Percentiles rank a stretch among this genome's conserved stretches.
Evolutionary conservation across 1,140 invertebrate species (phyloP).

Genomic region (Thalassaphorura encarpata): DNA sequence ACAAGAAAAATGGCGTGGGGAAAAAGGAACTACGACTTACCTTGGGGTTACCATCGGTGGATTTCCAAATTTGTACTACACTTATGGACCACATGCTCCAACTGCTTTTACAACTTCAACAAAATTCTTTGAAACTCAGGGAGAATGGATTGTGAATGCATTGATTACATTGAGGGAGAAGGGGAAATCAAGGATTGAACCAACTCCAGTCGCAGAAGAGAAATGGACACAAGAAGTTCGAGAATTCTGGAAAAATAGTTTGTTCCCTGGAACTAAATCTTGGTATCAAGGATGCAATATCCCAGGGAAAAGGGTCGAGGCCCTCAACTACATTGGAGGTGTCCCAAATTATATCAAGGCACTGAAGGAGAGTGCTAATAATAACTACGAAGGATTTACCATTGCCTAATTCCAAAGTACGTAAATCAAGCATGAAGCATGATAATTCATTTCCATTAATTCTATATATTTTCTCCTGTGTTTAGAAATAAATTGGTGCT

Average conservation of each 20-base stretch:
- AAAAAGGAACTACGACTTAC: background rate
- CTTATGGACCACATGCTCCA: background rate
- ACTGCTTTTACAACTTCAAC: background rate
- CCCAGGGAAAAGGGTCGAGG: background rate
- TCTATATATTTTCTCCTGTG: too few relatives aligned
- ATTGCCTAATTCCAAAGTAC: too few relatives aligned
- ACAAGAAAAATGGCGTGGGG: constrained; percentile 1
- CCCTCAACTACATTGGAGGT: background rate
- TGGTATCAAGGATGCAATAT: constrained; percentile 1
- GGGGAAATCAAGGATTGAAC: background rate
- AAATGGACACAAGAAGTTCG: background rate
- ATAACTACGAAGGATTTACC: too few relatives aligned
- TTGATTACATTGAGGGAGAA: background rate
- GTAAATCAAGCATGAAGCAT: too few relatives aligned
- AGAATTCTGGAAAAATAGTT: background rate
- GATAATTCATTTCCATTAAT: too few relatives aligned
- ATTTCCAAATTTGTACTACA: constrained; percentile 2
- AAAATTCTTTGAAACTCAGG: background rate
- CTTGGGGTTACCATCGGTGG: background rate
- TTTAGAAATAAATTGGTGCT: too few relatives aligned
- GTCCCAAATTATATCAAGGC: background rate
- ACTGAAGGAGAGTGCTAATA: too few relatives aligned
- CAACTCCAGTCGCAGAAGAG: background rate
- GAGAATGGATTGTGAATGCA: background rate
- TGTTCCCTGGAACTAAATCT: background rate